Conservation (phyloP, 2,113 vertebrate species). For the Oostethus manadensis region DNA sequence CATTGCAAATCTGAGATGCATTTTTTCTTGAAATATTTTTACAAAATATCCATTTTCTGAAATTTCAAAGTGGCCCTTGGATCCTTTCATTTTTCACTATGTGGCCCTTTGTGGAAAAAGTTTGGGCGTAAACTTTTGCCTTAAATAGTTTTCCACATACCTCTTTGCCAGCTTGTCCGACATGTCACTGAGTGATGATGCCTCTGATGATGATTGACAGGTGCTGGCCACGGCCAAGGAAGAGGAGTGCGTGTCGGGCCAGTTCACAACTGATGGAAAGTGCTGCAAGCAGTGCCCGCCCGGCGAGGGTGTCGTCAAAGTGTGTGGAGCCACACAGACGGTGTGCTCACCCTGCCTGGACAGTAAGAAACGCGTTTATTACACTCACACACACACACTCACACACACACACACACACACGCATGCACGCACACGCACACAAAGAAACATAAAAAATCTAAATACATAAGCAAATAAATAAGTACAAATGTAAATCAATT, state of each 20-base stretch:
- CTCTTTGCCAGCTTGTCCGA: neutral
- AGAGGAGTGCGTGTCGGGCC: slow-evolving; percentile 59
- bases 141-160: too few relatives aligned
- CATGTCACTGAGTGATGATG: neutral
- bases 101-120: too few relatives aligned
- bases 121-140: too few relatives aligned
- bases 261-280: slow-evolving; percentile 75
- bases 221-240: slow-evolving; percentile 54
- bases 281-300: slow-evolving; percentile 85
- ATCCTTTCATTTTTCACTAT: too few relatives aligned
- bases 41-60: too few relatives aligned
- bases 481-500: too few relatives aligned
- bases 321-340: slow-evolving; percentile 81
- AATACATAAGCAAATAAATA: neutral
- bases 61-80: too few relatives aligned
- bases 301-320: slow-evolving; percentile 80
- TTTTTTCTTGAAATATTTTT: too few relatives aligned
- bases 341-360: slow-evolving; percentile 86
- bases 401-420: neutral
- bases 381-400: neutral
- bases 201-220: slow-evolving; percentile 31
- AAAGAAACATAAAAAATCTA: too few relatives aligned
- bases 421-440: too few relatives aligned
- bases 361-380: slow-evolving; percentile 77
- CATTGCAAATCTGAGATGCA: too few relatives aligned